Conservation (phyloP, 2,797 vertebrate genomes). For the Poecilia velifera region DNA sequence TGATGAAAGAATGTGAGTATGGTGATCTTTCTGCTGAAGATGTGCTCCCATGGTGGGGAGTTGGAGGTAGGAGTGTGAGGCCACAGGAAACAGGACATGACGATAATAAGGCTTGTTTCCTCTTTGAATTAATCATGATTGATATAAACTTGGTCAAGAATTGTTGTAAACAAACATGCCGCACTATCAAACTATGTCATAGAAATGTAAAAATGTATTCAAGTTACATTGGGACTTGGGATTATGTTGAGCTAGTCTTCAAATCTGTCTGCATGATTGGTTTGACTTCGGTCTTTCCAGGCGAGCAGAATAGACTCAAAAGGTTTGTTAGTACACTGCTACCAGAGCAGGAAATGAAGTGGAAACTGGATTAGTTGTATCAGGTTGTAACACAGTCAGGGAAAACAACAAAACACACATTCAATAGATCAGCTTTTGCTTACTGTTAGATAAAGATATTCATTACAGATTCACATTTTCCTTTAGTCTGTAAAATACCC, state of each 20-base stretch:
- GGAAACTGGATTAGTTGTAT: neutral
- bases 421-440: neutral
- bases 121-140: neutral
- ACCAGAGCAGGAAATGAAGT: neutral
- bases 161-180: neutral
- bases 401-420: neutral
- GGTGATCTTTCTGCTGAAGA: neutral
- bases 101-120: neutral
- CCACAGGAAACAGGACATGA: neutral
- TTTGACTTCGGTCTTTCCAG: neutral
- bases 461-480: neutral
- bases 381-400: neutral
- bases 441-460: neutral
- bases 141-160: neutral
- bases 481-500: too few relatives aligned
- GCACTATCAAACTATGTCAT: neutral
- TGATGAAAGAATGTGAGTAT: constrained; percentile 91
- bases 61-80: neutral
- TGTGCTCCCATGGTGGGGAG: neutral
- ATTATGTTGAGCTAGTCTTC: neutral
- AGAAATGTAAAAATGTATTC: neutral
- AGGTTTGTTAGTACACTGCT: neutral
- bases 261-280: neutral
- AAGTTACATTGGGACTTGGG: neutral
- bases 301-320: neutral